Conservation (phyloP, 2,797 vertebrate genomes). For the Furcifer pardalis region DNA sequence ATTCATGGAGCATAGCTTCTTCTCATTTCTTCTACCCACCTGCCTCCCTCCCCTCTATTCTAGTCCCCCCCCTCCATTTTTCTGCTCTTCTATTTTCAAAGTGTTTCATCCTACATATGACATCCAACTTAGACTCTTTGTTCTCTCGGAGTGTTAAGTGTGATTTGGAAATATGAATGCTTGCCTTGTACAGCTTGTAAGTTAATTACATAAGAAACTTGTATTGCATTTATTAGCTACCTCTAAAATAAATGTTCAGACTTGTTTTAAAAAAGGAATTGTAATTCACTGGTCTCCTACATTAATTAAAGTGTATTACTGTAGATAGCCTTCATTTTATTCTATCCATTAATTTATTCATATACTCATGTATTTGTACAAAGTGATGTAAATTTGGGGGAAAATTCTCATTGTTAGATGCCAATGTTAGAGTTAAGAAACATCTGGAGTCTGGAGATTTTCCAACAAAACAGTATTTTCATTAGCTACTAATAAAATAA, state of each 20-base stretch:
- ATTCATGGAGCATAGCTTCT: accelerated
- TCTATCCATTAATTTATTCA: not conserved
- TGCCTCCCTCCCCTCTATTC: not conserved
- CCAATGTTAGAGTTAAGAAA: not conserved
- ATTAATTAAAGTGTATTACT: not conserved
- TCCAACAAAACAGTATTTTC: too few relatives aligned
- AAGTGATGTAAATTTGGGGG: not conserved
- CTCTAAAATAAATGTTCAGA: slow-evolving; percentile 16
- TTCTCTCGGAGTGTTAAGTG: slow-evolving; percentile 3
- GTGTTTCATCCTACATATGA: not conserved
- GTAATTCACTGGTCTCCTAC: slow-evolving; percentile 13
- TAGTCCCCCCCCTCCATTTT: not conserved
- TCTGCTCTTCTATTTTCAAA: not conserved
- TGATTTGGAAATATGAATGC: slow-evolving; percentile 9
- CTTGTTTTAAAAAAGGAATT: not conserved
- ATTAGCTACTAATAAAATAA: not conserved
- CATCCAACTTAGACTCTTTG: slow-evolving; percentile 4
- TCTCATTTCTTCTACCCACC: not conserved
- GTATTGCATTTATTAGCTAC: slow-evolving; percentile 31
- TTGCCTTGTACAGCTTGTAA: not conserved
- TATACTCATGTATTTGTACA: not conserved
- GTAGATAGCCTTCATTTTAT: not conserved
- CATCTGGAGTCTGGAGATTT: not conserved
- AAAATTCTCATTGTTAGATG: not conserved
- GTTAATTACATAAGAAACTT: slow-evolving; percentile 21